phyloP scores from a whole-genome alignment of 35 echinoderm and acorn worm genomes.

The Ophioderma brevispina region DNA sequence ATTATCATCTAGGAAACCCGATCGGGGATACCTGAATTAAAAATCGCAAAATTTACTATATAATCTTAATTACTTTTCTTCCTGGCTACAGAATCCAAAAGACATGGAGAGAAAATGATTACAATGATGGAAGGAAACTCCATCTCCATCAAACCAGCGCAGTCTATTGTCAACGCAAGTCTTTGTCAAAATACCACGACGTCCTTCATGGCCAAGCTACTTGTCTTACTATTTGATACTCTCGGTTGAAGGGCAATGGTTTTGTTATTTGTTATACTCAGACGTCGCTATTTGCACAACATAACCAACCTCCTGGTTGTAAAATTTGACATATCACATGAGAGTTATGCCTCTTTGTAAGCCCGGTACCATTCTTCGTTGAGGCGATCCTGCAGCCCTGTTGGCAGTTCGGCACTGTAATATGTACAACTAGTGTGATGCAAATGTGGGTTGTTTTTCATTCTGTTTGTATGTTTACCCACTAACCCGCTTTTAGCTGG shows the following conservation, averaged over 20 bases:
- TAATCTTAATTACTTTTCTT: no score
- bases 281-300: conserved; percentile 32
- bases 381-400: conserved; percentile 43
- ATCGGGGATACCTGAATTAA: no score
- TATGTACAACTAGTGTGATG: conserved; percentile 30
- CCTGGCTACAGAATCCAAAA: no score
- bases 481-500: conserved; percentile 34
- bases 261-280: conserved; percentile 41
- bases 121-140: no score
- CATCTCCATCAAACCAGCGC: no score
- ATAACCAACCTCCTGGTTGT: conserved; percentile 54
- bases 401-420: conserved; percentile 39
- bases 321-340: conserved; percentile 31
- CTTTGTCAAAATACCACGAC: no score
- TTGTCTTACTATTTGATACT: neutral
- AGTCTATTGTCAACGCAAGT: no score
- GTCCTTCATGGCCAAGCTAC: no score
- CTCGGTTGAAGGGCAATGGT: conserved; percentile 40
- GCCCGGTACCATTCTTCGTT: conserved; percentile 44
- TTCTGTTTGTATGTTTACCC: conserved; percentile 47
- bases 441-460: conserved; percentile 8
- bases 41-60: no score
- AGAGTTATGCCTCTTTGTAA: conserved; percentile 30
- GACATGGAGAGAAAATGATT: no score
- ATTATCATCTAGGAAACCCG: no score